Evolutionary conservation across 1,140 invertebrate genomes (phyloP), one percentile per base, ranked within the genome.

Genomic region (Drosophila willistoni): DNA sequence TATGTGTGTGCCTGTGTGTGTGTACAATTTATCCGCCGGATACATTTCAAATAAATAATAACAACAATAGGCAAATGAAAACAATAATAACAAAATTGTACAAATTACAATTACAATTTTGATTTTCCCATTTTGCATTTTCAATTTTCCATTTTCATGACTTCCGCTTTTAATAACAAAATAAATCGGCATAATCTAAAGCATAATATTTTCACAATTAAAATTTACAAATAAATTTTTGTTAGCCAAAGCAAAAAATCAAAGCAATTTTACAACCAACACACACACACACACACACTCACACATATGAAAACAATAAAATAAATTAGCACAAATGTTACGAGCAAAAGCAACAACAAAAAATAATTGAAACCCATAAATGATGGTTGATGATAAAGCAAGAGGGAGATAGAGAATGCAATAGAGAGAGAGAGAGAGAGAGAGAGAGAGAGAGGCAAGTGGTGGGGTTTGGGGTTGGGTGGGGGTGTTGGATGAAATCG

Each of bases 181-280:
- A 90, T 90, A 90, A 90, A 90, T 90, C 87, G 89, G 56, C 87
- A 90, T 90, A 90, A 90, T 90, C 87, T 73, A 60, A 77, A 79
- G 68, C 79, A 90, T 73, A 90, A 90, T 90, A 90, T 90, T 90
- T 79, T 61, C 71, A 81, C 87, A 90, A 90, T 90, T 90, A 90
- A 90, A 90, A 90, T 90, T 90, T 87, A 25, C 87, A 90, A 90
- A 90, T 87, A 90, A 86, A 87, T 90, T 51, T 22, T 51, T 90
- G 59, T 83, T 87, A 84, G 77, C 74, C 74, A 81, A 90, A 82
- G 76, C 80, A 83, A 64, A 81, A 83, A 90, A 90, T 80, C 73
- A 87, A 87, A 90, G 76, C 77, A 83, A 78, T 76, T 90, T 77
- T 77, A 90, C 74, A 70, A 65, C 44, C 73, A 72, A 68, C 59